A percentile compares a stretch with the other conserved stretches of the same genome.
Evolutionary conservation across 2,113 vertebrate genomes (phyloP).

Genomic region (Oceanites oceanicus): DNA sequence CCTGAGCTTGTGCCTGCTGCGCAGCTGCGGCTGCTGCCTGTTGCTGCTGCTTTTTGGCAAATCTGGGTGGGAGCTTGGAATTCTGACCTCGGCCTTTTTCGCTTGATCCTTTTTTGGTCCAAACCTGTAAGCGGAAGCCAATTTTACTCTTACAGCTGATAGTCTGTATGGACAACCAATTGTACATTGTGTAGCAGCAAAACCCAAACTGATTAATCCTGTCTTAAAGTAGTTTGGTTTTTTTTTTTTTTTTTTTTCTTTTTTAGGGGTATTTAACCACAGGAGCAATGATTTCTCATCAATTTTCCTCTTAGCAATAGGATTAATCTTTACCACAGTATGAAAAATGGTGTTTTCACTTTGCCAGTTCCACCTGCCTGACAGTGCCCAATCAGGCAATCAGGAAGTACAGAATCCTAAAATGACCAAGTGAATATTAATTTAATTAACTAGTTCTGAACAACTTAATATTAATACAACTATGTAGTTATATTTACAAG

Average conservation of each 20-base stretch:
- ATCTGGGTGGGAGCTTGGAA: conserved; percentile 93
- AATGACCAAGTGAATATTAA: neutral
- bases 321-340: neutral
- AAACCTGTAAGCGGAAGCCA: conserved; percentile 78
- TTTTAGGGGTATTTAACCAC: neutral
- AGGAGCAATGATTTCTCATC: neutral
- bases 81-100: conserved; percentile 91
- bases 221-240: neutral
- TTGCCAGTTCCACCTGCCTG: neutral
- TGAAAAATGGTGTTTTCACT: neutral
- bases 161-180: neutral
- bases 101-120: conserved; percentile 90
- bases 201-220: neutral
- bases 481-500: neutral
- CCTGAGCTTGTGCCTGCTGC: conserved; percentile 62
- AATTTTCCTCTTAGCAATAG: neutral
- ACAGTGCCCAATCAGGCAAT: fast-evolving
- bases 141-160: neutral
- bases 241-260: neutral
- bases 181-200: neutral
- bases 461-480: neutral
- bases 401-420: neutral
- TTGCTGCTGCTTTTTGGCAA: conserved; percentile 93
- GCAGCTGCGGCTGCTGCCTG: conserved; percentile 71
- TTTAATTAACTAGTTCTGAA: neutral